Evolutionary conservation across 2,113 vertebrate genomes (phyloP).

Genomic region (Dipodomys stephensi): DNA sequence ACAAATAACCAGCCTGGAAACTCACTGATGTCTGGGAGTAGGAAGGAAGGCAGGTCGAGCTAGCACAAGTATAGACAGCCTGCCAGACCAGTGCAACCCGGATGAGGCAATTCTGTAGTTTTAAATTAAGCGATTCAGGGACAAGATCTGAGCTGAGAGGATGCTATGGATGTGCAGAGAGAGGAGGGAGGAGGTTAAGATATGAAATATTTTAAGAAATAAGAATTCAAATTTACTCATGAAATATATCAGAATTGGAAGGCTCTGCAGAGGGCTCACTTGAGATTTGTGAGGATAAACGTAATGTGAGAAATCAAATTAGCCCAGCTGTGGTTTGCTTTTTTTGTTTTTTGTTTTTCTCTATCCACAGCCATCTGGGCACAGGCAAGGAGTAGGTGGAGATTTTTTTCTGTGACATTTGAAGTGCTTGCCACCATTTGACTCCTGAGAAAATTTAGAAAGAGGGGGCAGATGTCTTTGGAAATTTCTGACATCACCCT

Average conservation of each 20-base stretch:
- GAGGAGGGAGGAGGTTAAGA: not conserved
- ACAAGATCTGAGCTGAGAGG: not conserved
- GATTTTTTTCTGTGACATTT: slow-evolving; percentile 54
- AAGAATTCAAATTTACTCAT: slow-evolving; percentile 33
- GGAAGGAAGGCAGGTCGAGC: not conserved
- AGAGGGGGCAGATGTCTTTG: slow-evolving; percentile 11
- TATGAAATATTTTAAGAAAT: slow-evolving; percentile 26
- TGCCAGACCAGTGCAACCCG: not conserved
- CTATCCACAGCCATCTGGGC: slow-evolving; percentile 33
- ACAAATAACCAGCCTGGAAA: not conserved
- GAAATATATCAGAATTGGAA: slow-evolving; percentile 39
- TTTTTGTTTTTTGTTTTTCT: slow-evolving; percentile 18
- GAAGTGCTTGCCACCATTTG: slow-evolving; percentile 27
- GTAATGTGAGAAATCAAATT: slow-evolving; percentile 30
- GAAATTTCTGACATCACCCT: slow-evolving; percentile 1
- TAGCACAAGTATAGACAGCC: not conserved
- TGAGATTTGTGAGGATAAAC: not conserved
- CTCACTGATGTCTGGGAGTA: not conserved
- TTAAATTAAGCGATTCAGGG: not conserved
- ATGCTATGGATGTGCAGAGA: not conserved
- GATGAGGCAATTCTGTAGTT: not conserved
- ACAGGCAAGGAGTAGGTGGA: slow-evolving; percentile 60
- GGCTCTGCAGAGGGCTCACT: not conserved
- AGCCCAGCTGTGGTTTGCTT: slow-evolving; percentile 47
- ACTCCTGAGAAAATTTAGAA: slow-evolving; percentile 58